A percentile compares a stretch with the other conserved stretches of the same genome.
These are phyloP conservation scores for Spicauda simplicius DNA, from an alignment of 2,888 invertebrate genomes.

Conservation along the genomic window DNA sequence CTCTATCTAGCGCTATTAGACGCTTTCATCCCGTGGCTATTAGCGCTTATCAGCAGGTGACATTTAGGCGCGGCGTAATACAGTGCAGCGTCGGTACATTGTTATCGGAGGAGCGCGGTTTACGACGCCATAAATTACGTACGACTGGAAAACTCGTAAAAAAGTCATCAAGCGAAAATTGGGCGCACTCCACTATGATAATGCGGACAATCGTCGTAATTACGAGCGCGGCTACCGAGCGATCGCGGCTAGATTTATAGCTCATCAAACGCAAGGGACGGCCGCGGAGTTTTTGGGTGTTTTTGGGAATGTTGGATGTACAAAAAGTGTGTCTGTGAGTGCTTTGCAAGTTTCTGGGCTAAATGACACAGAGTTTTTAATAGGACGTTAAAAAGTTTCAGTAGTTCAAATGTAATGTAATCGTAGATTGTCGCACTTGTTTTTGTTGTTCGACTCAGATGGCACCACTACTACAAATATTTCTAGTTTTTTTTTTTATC, in stretches of 20 bases:
- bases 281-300: neutral
- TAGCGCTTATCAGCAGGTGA: constrained; percentile 6
- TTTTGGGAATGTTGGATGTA: neutral
- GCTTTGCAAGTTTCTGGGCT: too few species aligned
- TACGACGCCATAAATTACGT: constrained; percentile 75
- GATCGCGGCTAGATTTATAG: constrained; percentile 48
- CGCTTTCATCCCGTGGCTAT: neutral
- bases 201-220: constrained; percentile 74
- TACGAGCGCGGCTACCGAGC: constrained; percentile 44
- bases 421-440: too few species aligned
- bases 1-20: too few species aligned
- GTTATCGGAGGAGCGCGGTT: constrained; percentile 50
- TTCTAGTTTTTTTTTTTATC: too few species aligned
- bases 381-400: too few species aligned
- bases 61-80: constrained; percentile 36
- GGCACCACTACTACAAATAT: too few species aligned
- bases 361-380: too few species aligned
- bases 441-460: too few species aligned
- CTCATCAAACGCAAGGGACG: constrained; percentile 45
- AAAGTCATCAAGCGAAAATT: constrained; percentile 79
- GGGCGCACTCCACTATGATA: constrained; percentile 78
- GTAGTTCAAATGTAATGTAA: too few species aligned
- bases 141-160: constrained; percentile 78
- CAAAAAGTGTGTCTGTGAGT: too few species aligned
- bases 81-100: constrained; percentile 45